Percentiles rank a stretch among this genome's conserved stretches.
Evolutionary conservation across 2,113 vertebrate genomes (phyloP).

Genomic region (Lynx canadensis): DNA sequence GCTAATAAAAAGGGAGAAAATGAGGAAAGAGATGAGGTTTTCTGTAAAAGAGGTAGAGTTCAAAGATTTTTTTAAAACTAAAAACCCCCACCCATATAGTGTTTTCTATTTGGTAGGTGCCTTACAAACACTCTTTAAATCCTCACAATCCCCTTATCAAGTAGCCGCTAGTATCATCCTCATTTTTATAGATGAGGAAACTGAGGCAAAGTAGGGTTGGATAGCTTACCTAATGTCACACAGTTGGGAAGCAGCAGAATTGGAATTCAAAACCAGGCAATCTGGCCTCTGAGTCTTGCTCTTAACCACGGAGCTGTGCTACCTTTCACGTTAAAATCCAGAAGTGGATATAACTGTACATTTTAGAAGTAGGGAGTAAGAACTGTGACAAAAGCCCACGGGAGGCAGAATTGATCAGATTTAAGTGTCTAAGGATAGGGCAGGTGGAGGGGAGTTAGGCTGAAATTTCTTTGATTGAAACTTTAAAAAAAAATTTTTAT

Average conservation of each 20-base stretch:
- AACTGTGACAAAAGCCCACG: neutral
- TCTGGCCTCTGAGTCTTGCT: neutral
- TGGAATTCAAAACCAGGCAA: neutral
- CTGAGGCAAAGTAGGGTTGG: neutral
- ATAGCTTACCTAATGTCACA: neutral
- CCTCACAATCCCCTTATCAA: neutral
- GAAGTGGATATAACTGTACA: neutral
- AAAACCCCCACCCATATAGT: neutral
- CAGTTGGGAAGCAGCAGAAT: neutral
- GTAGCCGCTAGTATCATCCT: neutral
- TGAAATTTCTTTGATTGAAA: neutral
- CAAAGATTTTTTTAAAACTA: neutral
- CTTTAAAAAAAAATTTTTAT: too few species aligned
- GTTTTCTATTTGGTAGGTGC: neutral
- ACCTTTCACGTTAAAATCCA: constrained; percentile 33
- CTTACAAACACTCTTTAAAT: neutral
- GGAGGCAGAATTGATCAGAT: neutral
- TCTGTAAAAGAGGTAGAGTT: constrained; percentile 21
- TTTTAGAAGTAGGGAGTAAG: neutral
- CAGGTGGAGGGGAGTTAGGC: neutral
- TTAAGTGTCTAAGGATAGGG: neutral
- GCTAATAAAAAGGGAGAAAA: constrained; percentile 16
- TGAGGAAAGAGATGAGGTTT: constrained; percentile 20
- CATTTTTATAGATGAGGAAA: neutral
- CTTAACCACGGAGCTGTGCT: neutral